Base-by-base conservation (phyloP, 2,888 invertebrate species). In the Heliconius cydno region DNA sequence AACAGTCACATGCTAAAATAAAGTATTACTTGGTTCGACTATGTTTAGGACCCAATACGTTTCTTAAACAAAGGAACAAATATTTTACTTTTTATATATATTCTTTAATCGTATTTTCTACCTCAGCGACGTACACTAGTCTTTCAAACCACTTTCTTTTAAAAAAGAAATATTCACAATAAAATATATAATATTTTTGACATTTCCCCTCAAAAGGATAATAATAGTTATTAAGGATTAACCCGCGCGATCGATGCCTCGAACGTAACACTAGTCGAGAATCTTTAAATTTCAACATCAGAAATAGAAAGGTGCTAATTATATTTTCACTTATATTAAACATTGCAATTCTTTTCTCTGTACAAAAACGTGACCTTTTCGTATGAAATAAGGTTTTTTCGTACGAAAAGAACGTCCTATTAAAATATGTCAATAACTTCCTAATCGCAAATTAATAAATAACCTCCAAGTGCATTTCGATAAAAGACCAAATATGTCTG, bases 271-370 rank as follows among this genome's bases (percentile, higher is more conserved):
- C 25, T 6, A 6, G 38, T 13, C 25, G 6, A 15, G 15, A 13
- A 41, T 25, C 41, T 25, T 41, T 15, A 19, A 57, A 38, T 15
- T 38, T 30, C 25, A 38, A 38, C 22, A 5, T 5, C 73, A 38
- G 3, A 25, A 73, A 30, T 73, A 73, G 73, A 73, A 73, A 73
- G 73, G 60, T 60, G 73, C n/a, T 60, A 73, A 25, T 38, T 73
- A 34, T 13, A 34, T 13, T 72, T 72, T 72, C 72, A n/a, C 72
- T n/a, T 34, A 30, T 77, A 46, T 38, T 72, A 68, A 81, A 83
- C 82, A 60, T 79, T 83, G 6, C 22, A 22, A 12, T 67, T 38
- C 22, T 34, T 67, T 67, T 34, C 22, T 38, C 10, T 22, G 34
- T 22, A 22, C 34, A 67, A 67, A 34, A 67, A 19, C 9, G 28